Evolutionary conservation across 2,888 invertebrate genomes (phyloP).

Genomic region (Catocala nupta): DNA sequence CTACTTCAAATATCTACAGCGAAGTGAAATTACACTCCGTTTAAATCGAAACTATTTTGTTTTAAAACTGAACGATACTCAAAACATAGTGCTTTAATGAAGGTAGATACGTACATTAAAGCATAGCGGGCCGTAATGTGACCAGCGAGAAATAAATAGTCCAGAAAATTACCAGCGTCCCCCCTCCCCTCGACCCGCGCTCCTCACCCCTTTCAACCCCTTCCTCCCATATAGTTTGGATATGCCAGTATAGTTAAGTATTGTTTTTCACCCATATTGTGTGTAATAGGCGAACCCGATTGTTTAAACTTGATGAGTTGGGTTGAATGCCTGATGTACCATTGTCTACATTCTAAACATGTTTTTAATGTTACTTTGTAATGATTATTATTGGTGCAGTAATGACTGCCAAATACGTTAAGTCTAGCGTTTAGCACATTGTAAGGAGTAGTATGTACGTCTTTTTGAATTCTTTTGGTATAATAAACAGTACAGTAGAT

Average conservation of each 20-base stretch:
- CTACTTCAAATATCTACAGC: too few relatives aligned
- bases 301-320: background rate
- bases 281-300: constrained; percentile 6
- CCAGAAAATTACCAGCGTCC: constrained; percentile 68
- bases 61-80: constrained; percentile 31
- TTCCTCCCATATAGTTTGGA: constrained; percentile 34
- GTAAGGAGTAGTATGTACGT: too few relatives aligned
- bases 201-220: constrained; percentile 17
- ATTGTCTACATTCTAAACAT: too few relatives aligned
- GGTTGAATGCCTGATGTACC: too few relatives aligned
- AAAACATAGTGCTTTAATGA: constrained; percentile 49
- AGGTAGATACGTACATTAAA: constrained; percentile 52
- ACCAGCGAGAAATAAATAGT: constrained; percentile 73
- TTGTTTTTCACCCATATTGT: constrained; percentile 16
- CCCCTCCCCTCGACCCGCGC: constrained; percentile 24
- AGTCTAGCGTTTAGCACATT: too few relatives aligned
- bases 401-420: too few relatives aligned
- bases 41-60: constrained; percentile 19
- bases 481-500: too few relatives aligned
- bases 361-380: too few relatives aligned
- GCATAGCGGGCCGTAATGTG: constrained; percentile 64
- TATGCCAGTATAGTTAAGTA: constrained; percentile 22
- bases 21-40: background rate
- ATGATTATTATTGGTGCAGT: too few relatives aligned
- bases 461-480: too few relatives aligned